Base-by-base conservation (phyloP, 2,888 invertebrate species). In the Argyresthia albistria region DNA sequence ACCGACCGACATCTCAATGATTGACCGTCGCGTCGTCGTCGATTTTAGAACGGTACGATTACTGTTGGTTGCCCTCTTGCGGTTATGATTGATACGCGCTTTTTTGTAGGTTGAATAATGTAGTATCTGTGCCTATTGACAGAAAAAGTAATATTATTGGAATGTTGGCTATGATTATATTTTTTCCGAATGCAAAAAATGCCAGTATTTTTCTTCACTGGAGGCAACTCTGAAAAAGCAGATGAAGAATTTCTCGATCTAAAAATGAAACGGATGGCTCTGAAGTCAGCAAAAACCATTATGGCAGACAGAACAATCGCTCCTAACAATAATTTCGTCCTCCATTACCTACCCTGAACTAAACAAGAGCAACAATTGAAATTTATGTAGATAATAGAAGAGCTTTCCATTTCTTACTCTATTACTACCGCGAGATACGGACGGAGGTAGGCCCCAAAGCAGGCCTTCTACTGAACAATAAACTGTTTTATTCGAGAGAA, bases 1-100 rank as follows among this genome's bases (percentile, higher is more conserved):
- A 47, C 47, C 12, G 35, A 47, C 47, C 47, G 47, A 47, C 35
- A 47, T 47, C 47, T 35, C 25, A n/a, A 47, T 25, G 47, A 47
- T 47, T 47, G 47, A 47, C 47, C 47, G 47, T 35, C 25, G 25
- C 47, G 47, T 35, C 25, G 25, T 25, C 25, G 25, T 25, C 35
- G 25, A 47, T 35, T 47, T 47, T 11, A 47, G 47, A 47, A 47
- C 47, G 47, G 35, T 47, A 35, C 35, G 47, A n/a, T 35, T 47
- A 47, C 35, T 47, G 46, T 47, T 47, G 35, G 11, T 35, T 25
- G 25, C 25, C 25, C 25, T 25, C 2, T 25, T 25, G 25, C 25
- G 25, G 25, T 25, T 25, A 25, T 25, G 25, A 25, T 25, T 4
- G 25, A 25, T 6, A 25, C 25, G 25, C 25, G 25, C 25, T 25